A percentile compares a stretch with the other conserved stretches of the same genome.
These are phyloP conservation scores for Rhaphigaster nebulosa DNA, from an alignment of 2,888 invertebrate genomes.

Conservation along the genomic window DNA sequence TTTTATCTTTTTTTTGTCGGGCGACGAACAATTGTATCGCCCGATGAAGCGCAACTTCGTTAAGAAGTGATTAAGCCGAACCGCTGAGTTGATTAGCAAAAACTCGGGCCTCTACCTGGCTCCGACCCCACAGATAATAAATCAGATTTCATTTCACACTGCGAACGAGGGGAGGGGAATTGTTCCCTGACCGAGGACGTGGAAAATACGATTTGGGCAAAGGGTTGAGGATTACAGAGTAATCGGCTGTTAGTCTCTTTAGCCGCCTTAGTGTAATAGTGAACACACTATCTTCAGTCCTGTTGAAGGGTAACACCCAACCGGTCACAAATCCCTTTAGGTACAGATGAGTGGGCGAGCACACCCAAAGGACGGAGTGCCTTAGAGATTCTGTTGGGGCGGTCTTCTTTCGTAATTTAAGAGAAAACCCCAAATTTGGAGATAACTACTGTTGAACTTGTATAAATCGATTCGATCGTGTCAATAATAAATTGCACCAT, in stretches of 20 bases:
- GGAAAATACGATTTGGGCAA: conserved; percentile 43
- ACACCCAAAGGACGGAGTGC: no score
- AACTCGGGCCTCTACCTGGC: background rate
- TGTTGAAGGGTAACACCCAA: background rate
- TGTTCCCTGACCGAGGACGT: background rate
- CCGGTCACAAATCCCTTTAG: conserved; percentile 7
- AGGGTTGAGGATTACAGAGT: conserved; percentile 44
- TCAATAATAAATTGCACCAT: no score
- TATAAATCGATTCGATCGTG: no score
- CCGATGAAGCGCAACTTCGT: conserved; percentile 19
- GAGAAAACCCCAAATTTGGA: no score
- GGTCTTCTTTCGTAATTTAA: background rate
- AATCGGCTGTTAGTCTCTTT: conserved; percentile 39
- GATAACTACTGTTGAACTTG: no score
- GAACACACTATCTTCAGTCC: background rate
- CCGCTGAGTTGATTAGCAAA: conserved; percentile 29
- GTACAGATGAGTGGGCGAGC: background rate
- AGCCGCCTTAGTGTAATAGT: conserved; percentile 31
- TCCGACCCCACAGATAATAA: background rate
- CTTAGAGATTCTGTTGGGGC: background rate
- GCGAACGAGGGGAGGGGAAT: background rate
- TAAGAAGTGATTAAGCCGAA: conserved; percentile 38
- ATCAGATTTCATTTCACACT: conserved; percentile 36
- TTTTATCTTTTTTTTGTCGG: background rate
- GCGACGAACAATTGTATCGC: conserved; percentile 4